Evolutionary conservation across 1,140 invertebrate genomes (phyloP), one percentile per base, ranked within the genome.

Genomic region (Heliconius hewitsoni): DNA sequence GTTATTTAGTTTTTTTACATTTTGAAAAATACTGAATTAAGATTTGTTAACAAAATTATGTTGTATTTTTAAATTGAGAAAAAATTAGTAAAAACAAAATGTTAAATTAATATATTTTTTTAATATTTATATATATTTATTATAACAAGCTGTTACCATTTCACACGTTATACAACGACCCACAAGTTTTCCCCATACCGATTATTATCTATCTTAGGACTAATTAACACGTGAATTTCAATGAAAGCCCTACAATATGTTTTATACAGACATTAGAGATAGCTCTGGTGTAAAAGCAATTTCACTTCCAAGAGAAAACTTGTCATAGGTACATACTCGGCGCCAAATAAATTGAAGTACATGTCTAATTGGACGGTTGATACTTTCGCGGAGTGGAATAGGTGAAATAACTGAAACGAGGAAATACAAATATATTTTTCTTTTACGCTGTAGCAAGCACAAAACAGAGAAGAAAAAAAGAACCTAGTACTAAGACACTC

Each of bases 341-440:
- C 77, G 81, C 77, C 81, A 73, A 82, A 82, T 82, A 82, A 82
- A 82, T 82, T 82, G 57, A 79, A 71, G 19, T 72, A 75, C 75
- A 39, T 72, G 42, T 18, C 81, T 82, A 82, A 79, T 79, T 82
- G 81, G 74, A 72, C 34, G 72, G 73, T 57, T 74, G 39, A 18
- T 66, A 77, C 79, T 82, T 79, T 82, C 80, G 73, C 70, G 23
- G 72, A 76, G 37, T 52, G 77, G 71, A 39, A 57, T 55, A 19
- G n/a, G 77, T 50, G 77, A 76, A 76, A 8, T 37, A 37, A 37
- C 6, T 37, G 34, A 37, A 37, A 37, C 0, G 5, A 37, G 34
- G 34, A 37, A 37, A 37, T 37, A 37, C 0, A 37, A 6, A 37
- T 37, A 37, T 37, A 37, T 37, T 37, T 37, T 37, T 37, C 6